These are phyloP conservation scores for Aphis craccivora DNA, from an alignment of 1,140 invertebrate genomes.

Conservation along the genomic window DNA sequence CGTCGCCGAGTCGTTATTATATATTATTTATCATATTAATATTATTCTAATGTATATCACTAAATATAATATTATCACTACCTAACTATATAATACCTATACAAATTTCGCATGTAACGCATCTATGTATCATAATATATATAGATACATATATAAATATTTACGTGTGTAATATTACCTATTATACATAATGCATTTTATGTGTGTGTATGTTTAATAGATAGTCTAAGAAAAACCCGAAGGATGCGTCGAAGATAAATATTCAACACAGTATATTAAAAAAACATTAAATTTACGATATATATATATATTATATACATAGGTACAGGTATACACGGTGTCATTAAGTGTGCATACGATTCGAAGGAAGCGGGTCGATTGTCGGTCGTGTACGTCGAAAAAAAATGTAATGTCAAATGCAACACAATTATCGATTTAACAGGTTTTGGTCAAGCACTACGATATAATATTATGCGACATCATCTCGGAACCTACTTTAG, in stretches of 20 bases:
- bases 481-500: neutral
- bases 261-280: neutral
- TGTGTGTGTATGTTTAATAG: neutral
- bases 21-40: neutral
- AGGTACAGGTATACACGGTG: neutral
- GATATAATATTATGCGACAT: neutral
- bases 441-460: neutral
- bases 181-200: neutral
- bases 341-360: neutral
- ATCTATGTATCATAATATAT: neutral
- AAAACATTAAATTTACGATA: neutral
- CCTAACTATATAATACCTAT: neutral
- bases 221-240: neutral
- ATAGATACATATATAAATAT: neutral
- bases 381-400: neutral
- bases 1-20: constrained; percentile 3
- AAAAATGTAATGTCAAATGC: neutral
- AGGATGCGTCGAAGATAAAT: neutral
- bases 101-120: neutral
- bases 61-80: neutral
- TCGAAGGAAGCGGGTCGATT: neutral
- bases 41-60: neutral
- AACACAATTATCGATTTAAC: neutral
- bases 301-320: neutral
- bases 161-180: neutral